These are phyloP conservation scores for Gasteruption jaculator DNA, from an alignment of 2,888 invertebrate species.

Conservation along the genomic window DNA sequence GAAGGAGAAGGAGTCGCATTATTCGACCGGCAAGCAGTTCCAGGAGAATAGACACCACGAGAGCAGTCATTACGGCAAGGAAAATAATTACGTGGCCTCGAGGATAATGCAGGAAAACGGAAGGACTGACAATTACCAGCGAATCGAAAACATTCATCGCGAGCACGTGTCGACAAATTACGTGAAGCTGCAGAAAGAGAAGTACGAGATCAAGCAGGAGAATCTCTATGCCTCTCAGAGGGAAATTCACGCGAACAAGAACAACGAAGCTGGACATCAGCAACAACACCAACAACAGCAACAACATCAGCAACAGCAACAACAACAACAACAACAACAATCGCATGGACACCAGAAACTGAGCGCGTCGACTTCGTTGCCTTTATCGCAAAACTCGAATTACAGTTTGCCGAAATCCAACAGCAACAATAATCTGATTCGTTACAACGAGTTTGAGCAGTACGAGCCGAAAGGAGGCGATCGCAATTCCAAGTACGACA, in stretches of 20 bases:
- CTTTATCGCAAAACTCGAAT: conserved; percentile 39
- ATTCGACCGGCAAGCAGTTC: conserved; percentile 32
- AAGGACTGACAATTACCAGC: conserved; percentile 45
- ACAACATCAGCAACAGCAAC: no score
- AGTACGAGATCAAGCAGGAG: conserved; percentile 45
- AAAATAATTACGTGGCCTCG: conserved; percentile 43
- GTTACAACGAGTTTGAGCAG: conserved; percentile 41
- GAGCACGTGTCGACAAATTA: conserved; percentile 37
- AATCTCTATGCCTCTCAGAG: conserved; percentile 42
- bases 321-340: conserved; percentile 24
- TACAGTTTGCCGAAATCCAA: conserved; percentile 43
- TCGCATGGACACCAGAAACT: conserved; percentile 44
- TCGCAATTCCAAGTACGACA: conserved; percentile 36
- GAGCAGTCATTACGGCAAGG: conserved; percentile 42
- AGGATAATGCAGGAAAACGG: conserved; percentile 38
- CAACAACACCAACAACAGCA: conserved; percentile 42
- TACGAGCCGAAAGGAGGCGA: conserved; percentile 32
- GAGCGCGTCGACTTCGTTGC: conserved; percentile 46
- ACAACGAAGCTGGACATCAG: conserved; percentile 34
- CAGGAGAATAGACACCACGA: conserved; percentile 38
- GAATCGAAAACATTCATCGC: conserved; percentile 45
- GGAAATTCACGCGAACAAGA: conserved; percentile 37
- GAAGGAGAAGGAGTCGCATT: conserved; percentile 42
- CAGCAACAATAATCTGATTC: conserved; percentile 40
- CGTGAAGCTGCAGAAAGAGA: conserved; percentile 46